Base-by-base conservation (phyloP, 2,113 vertebrate species). In the Gasterosteus nipponicus region DNA sequence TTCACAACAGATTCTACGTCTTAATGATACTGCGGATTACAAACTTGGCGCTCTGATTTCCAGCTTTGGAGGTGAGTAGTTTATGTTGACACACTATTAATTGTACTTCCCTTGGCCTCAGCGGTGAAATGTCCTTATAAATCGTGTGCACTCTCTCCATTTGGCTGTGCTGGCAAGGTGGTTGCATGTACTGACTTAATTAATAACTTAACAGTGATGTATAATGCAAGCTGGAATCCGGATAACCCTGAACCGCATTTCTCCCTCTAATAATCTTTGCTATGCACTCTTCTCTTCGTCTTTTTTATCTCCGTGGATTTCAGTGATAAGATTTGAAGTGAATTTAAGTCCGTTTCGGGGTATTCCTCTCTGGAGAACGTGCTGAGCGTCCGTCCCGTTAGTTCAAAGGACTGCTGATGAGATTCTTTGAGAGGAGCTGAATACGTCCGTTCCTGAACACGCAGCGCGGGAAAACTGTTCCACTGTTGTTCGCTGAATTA, bases 11-110 rank as follows among this genome's bases (percentile, higher is more conserved):
- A 79, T 86, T 80, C 85, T 86, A 88, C 78, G 81, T 84, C 85
- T 84, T 86, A 89, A 86, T 89, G 82, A 89, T 89, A 64, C 65
- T 67, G 73, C 74, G 86, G 88, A 92, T 91, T 89, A 77, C 80
- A 85, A 78, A 87, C 85, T 73, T 76, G 69, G 60, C 81, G 86
- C 69, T 71, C 11, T 74, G 58, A 44, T 63, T 82, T 74, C 44
- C n/a, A 41, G 67, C 41, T 76, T 74, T 69, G 71, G 77, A 73
- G 67, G 63, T 47, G 72, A 78, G 79, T 77, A 75, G 83, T 78
- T 87, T 84, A 81, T 81, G 74, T 83, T 81, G 85, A 83, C 76
- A 61, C 80, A 68, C 76, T 56, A 84, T 84, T 81, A 82, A 86
- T 88, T 87, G 72, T 74, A 75, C 80, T 87, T 86, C 69, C 18